Conservation (phyloP, 2,797 vertebrate species). For the Pachyuromys duprasi region DNA sequence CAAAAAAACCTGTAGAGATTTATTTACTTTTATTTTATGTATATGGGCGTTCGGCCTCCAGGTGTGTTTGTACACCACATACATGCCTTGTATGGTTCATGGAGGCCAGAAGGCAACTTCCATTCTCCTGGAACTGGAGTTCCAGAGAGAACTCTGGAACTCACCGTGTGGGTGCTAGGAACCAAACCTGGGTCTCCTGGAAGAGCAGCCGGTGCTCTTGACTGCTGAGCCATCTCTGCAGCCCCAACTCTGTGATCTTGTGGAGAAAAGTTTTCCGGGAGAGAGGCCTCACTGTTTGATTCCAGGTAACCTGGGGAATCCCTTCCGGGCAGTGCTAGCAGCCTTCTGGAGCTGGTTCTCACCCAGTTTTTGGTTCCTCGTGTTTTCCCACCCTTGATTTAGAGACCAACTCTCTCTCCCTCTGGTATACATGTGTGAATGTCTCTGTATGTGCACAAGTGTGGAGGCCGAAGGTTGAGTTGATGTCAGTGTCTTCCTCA, state of each 20-base stretch:
- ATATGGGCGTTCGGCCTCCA: not conserved
- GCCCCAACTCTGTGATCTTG: not conserved
- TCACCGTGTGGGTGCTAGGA: not conserved
- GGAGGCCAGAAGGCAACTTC: not conserved
- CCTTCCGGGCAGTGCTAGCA: not conserved
- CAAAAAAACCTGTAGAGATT: not conserved
- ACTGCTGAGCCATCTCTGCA: not conserved
- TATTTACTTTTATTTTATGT: not conserved
- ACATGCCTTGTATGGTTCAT: not conserved
- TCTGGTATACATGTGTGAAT: not conserved
- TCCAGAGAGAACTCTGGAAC: not conserved
- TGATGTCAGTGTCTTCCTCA: not conserved
- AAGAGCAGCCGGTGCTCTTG: not conserved
- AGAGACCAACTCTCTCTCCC: not conserved
- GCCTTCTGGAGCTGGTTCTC: not conserved
- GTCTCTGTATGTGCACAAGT: not conserved
- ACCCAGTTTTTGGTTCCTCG: not conserved
- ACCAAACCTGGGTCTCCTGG: not conserved
- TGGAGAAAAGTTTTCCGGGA: not conserved
- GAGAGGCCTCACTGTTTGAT: not conserved
- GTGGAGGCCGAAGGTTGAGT: not conserved
- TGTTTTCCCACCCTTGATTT: not conserved
- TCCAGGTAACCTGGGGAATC: not conserved
- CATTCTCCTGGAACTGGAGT: not conserved
- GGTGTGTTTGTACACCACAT: no score